Evolutionary conservation across 2,113 vertebrate genomes (phyloP), one percentile per base, ranked within the genome.

Genomic region (Microtus oregoni): DNA sequence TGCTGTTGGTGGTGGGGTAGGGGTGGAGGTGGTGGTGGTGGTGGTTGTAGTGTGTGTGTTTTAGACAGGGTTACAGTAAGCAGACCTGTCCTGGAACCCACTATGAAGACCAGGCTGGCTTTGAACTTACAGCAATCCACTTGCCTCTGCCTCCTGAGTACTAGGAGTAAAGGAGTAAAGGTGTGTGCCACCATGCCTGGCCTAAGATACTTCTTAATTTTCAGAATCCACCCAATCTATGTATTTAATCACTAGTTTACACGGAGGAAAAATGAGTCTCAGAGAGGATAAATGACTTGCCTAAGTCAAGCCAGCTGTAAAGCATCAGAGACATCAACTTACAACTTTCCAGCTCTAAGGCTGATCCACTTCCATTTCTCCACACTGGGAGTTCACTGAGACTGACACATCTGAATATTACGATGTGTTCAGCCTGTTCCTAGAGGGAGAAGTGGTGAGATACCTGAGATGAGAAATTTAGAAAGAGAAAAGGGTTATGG

Each of bases 241-340:
- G 58, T 77, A 78, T 93, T 63, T 93, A 92, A 91, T 65, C 41
- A 50, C n/a, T 58, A 38, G 28, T 91, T 78, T 78, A 68, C 13
- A 41, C 2, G 35, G 28, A 73, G 68, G 89, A 75, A 89, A 91
- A 89, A 14, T 30, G 85, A 90, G 65, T 85, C 82, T 79, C 75
- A 83, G 58, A 78, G 61, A 83, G 44, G 50, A 79, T 87, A 83
- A 95, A n/a, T 83, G 70, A 90, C 38, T 83, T 87, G 41, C 58
- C 70, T 79, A 83, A 58, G 30, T 63, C 78, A 91, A 79, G 58
- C 17, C 20, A 77, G 14, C 35, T 76, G 55, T 72, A 44, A n/a
- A 88, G 58, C 68, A 3, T 88, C 52, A 10, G 63, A 93, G 35
- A 9, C 75, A 91, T 7, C 3, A n/a, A 32, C 55, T 52, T 67